phyloP scores from a whole-genome alignment of 1,140 invertebrate genomes.

The Drosophila pseudoananassae region DNA sequence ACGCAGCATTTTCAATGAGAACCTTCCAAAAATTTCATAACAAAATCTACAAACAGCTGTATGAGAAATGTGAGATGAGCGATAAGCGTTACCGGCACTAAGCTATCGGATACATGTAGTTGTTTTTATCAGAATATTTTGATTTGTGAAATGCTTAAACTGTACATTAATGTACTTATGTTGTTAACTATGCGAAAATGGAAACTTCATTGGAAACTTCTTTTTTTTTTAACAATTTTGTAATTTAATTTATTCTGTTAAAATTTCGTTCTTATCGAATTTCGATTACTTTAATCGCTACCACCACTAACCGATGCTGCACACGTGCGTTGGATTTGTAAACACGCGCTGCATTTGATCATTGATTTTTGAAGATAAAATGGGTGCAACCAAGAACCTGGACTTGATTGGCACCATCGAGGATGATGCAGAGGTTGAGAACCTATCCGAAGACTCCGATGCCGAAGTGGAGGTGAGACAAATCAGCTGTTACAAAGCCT shows the following conservation, averaged over 20 bases:
- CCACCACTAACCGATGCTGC: conserved; percentile 27
- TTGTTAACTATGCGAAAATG: too few relatives aligned
- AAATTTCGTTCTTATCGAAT: not conserved
- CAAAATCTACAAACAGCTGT: conserved; percentile 62
- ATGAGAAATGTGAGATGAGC: not conserved
- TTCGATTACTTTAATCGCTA: not conserved
- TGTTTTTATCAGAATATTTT: too few relatives aligned
- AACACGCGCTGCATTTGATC: conserved; percentile 56
- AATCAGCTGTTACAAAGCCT: not conserved
- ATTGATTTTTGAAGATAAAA: conserved; percentile 31
- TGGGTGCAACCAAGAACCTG: conserved; percentile 74
- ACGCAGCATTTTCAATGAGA: conserved; percentile 55
- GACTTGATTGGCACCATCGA: conserved; percentile 88
- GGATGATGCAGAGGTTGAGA: conserved; percentile 90
- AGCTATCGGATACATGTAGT: conserved; percentile 9
- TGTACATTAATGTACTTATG: too few relatives aligned
- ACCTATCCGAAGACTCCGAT: conserved; percentile 92
- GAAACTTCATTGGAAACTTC: too few relatives aligned
- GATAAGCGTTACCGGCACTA: not conserved
- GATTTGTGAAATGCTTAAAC: too few relatives aligned
- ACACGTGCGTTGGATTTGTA: conserved; percentile 68
- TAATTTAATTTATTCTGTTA: not conserved
- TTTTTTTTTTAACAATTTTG: too few relatives aligned
- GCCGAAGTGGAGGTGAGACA: conserved; percentile 90
- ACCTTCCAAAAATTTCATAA: conserved; percentile 68